phyloP scores from a whole-genome alignment of 2,888 invertebrate species.

The Molanna angustata region DNA sequence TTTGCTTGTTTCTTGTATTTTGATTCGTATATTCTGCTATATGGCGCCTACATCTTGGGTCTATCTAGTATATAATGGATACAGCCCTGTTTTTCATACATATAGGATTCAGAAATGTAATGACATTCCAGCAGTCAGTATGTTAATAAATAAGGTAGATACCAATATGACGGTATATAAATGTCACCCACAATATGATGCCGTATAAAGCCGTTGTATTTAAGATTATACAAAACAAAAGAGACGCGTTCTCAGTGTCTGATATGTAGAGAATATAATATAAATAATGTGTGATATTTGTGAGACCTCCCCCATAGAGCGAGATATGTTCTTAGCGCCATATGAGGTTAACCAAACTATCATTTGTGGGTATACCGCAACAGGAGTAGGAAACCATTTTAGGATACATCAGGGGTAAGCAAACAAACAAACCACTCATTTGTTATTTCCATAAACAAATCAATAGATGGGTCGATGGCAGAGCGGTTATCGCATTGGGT shows the following conservation, averaged over 20 bases:
- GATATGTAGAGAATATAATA: constrained; percentile 7
- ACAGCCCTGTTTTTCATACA: too few species aligned
- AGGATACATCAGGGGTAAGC: too few species aligned
- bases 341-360: neutral
- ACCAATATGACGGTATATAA: constrained; percentile 18
- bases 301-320: constrained; percentile 22
- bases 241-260: constrained; percentile 16
- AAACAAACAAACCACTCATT: too few species aligned
- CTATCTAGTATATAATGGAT: too few species aligned
- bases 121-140: constrained; percentile 13
- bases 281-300: constrained; percentile 12
- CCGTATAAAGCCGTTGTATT: constrained; percentile 20
- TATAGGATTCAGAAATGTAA: neutral
- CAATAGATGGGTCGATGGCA: too few species aligned
- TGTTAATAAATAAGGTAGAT: constrained; percentile 15
- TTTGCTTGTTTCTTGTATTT: too few species aligned
- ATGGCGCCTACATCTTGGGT: too few species aligned
- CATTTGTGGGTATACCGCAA: neutral
- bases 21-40: too few species aligned
- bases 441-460: too few species aligned
- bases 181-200: constrained; percentile 21
- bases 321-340: constrained; percentile 13
- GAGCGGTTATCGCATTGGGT: too few species aligned
- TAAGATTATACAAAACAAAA: constrained; percentile 23
- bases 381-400: too few species aligned